Evolutionary conservation across 1,140 invertebrate genomes (phyloP), one percentile per base, ranked within the genome.

Genomic region (Cheumatopsyche charites): DNA sequence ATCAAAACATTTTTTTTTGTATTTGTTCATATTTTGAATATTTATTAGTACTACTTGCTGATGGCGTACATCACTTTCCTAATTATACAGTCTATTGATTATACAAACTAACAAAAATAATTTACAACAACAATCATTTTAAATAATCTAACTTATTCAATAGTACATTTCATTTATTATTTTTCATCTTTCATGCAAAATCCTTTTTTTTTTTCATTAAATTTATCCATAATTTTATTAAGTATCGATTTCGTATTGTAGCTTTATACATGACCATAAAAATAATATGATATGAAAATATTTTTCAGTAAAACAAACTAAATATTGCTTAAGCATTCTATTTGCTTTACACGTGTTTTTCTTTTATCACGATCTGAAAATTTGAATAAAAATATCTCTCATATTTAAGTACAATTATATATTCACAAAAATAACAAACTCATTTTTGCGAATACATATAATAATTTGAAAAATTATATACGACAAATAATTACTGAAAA

Each of bases 71-170:
- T 69, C 62, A 67, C 61, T 67, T 67, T 45, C 58, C 72, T 73
- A 67, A 73, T 73, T 73, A 70, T 76, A 76, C 72, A 73, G 72
- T 73, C 68, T 73, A 76, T 76, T 23, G 74, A 73, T 71, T 76
- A 76, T 76, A 68, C 72, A 76, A 73, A 76, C 74, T 76, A 76
- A 76, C 74, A 72, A 76, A 73, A 76, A 76, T 73, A 73, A 73
- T 76, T 73, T 76, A 76, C 74, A 76, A 76, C 74, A 76, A 73
- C 69, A 72, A 73, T 76, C 41, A 73, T 62, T 72, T 61, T 70
- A 73, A 72, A 58, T 65, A 72, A 29, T 26, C 68, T 75, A 42
- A 47, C 63, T 66, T 66, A 66, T 25, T 36, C n/a, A 62, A 29
- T 62, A 41, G 52, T 58, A 63, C 62, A 63, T 65, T 45, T 65